These are phyloP conservation scores for Trematomus bernacchii DNA, from an alignment of 2,797 vertebrate genomes.

Conservation along the genomic window DNA sequence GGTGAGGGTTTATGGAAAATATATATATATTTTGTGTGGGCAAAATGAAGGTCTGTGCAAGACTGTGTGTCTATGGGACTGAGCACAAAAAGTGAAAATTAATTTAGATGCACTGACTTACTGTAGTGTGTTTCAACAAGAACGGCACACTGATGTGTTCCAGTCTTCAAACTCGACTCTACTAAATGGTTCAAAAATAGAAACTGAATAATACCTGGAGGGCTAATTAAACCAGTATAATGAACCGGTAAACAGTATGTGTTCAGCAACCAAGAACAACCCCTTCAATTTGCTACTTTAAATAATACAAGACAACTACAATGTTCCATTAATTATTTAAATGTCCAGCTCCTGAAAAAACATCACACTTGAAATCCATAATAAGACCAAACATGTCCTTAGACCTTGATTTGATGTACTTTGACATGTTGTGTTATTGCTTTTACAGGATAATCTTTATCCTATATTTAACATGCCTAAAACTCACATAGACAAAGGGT, in stretches of 20 bases:
- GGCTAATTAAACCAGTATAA: conserved; percentile 19
- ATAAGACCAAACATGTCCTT: conserved; percentile 8
- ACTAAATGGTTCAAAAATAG: conserved; percentile 16
- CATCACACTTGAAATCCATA: not conserved
- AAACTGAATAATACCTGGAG: not conserved
- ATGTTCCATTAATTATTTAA: not conserved
- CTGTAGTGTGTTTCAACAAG: conserved; percentile 29
- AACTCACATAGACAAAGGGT: conserved; percentile 17
- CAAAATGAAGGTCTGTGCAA: not conserved
- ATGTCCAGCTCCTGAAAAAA: conserved; percentile 2
- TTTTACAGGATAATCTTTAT: conserved; percentile 3
- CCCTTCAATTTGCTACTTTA: not conserved
- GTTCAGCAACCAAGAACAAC: not conserved
- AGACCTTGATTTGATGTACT: conserved; percentile 11
- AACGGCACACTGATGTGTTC: conserved; percentile 15
- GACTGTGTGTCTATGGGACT: not conserved
- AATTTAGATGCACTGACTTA: conserved; percentile 11
- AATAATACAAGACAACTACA: not conserved
- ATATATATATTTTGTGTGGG: no score
- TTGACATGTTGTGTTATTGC: not conserved
- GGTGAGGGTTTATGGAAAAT: conserved; percentile 9
- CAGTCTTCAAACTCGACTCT: not conserved
- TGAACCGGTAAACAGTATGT: not conserved
- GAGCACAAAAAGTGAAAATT: conserved; percentile 7
- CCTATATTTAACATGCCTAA: conserved; percentile 29